Evolutionary conservation across 53 echinoderm and acorn worm species (phyloP), one percentile per base, ranked within the genome.

Genomic region (Holothuria leucospilota): DNA sequence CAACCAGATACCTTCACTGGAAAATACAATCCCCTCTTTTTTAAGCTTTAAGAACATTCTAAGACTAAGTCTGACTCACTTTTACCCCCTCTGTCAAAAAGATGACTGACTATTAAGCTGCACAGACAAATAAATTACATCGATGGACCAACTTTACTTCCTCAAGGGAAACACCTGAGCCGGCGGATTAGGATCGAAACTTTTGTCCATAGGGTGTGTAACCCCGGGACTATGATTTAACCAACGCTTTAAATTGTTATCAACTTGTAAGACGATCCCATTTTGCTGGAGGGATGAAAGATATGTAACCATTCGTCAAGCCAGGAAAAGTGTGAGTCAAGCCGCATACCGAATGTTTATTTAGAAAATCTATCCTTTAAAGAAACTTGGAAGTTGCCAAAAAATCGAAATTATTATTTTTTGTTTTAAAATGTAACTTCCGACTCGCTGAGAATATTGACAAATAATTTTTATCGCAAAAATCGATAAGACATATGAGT

Each of bases 221-320:
- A 75, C 75, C 75, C 51, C 75, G 41, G 75, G 51, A 75, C 39
- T 75, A 75, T 75, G 75, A 75, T 75, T 75, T 75, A 75, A 75
- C 75, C 51, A 75, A 75, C 75, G 75, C 75, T 75, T 75, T 75
- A 75, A 75, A 49, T 75, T 75, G 51, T 75, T 75, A 75, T 75
- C 75, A 75, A 75, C 49, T 75, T 75, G 75, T 75, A 75, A 75
- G 75, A 51, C 20, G 75, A 75, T 49, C 49, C 75, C 75, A 75
- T 75, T 75, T 75, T n/a, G 75, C 75, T 52, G 21, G 13, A 26
- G 75, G 75, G 46, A 13, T 16, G 20, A 46, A 34, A 68, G 34
- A 75, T 52, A 75, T 75, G 75, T 75, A 52, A 53, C 75, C 40
- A 39, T 72, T 42, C 46, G 18, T 5, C 56, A 5, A 49, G 49